Base-by-base conservation (phyloP, 2,888 invertebrate genomes). In the Eupeodes luniger region DNA sequence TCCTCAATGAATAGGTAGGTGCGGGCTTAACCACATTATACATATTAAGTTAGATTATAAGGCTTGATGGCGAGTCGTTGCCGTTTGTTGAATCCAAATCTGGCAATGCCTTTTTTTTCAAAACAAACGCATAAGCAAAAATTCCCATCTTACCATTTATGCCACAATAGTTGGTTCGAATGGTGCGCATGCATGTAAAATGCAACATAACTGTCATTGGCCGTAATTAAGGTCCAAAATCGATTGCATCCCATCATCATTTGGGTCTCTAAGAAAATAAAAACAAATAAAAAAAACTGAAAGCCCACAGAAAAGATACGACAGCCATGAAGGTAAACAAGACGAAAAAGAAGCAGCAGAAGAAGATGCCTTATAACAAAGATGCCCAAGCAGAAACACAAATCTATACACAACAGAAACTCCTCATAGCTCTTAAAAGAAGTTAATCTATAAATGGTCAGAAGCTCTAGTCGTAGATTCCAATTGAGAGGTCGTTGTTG, bases 181-280 rank as follows among this genome's bases (percentile, higher is more conserved):
- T 84, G 81, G 75, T 81, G 88, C 81, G 81, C 81, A 81, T 81
- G 78, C 77, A 88, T 84, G 85, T 88, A 81, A 88, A 78, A 84
- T 85, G 75, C 85, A 88, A 85, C 88, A 85, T 88, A 88, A 88
- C 88, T 88, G 88, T 88, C 88, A 81, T 81, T 85, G 88, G 78
- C 44, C 78, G 88, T 85, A 88, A 88, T 88, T 88, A 88, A 88
- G 88, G 88, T 85, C 85, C 88, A 88, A 88, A 88, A 88, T 85
- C 88, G 88, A 88, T 88, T 88, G 88, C 88, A 88, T 88, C 88
- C 84, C 85, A 88, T 88, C 88, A 88, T 88, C 88, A 81, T 88
- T 85, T 84, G 69, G 62, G 78, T 27, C 62, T 66, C 55, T 34
- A 59, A 14, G 14, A 0, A 36, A 36, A 59, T 14, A 47, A 9